phyloP scores from a whole-genome alignment of 2,113 vertebrate species.

The Penelope pileata region DNA sequence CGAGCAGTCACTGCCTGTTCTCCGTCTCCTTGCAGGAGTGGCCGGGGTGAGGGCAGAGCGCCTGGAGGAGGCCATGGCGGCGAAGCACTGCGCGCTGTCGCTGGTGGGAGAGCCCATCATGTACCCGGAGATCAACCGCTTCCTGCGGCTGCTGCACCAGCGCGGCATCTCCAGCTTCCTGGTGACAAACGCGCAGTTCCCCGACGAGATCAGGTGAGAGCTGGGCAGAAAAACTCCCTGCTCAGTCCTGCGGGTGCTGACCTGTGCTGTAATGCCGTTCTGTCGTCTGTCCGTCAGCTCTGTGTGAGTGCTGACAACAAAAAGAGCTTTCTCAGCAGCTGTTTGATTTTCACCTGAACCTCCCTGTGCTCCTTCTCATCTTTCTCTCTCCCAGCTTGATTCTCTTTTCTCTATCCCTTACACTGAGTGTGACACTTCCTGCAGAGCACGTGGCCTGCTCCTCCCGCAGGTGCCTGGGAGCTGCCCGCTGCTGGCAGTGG shows the following conservation, averaged over 20 bases:
- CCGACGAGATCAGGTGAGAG: conserved; percentile 89
- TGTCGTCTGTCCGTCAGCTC: background rate
- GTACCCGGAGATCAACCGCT: conserved; percentile 92
- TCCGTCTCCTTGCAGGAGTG: conserved; percentile 77
- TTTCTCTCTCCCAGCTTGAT: background rate
- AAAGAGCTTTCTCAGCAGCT: background rate
- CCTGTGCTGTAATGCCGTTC: background rate
- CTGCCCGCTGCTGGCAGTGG: background rate
- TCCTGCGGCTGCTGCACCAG: conserved; percentile 87
- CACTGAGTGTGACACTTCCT: background rate
- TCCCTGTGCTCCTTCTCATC: background rate
- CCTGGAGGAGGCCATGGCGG: conserved; percentile 84
- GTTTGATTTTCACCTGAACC: background rate
- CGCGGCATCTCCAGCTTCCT: conserved; percentile 90
- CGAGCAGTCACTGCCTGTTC: background rate
- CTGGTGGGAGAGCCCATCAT: conserved; percentile 97
- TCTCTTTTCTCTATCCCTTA: background rate
- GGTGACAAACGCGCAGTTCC: conserved; percentile 96
- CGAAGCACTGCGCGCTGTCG: conserved; percentile 91
- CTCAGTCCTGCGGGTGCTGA: background rate
- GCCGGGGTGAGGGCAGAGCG: conserved; percentile 86
- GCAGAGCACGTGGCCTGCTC: background rate
- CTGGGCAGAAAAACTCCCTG: background rate
- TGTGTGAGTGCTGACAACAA: rapidly evolving
- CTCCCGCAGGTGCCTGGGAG: background rate